Conservation (phyloP, 2,888 invertebrate genomes). For the Gordius sp. region DNA sequence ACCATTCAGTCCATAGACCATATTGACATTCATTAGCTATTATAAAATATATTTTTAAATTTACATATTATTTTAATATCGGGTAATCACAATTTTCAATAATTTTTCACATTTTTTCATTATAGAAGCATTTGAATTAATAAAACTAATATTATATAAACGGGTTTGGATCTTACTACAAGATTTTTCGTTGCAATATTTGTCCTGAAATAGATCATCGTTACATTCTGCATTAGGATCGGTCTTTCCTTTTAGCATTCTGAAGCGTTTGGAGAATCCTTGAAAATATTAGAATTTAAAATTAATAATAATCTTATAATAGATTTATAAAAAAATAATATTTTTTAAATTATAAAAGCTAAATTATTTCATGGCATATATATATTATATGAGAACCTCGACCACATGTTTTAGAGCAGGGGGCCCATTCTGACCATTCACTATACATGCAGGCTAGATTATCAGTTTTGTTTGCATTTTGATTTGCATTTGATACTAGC, state of each 20-base stretch:
- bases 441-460: neutral
- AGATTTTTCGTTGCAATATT: constrained; percentile 3
- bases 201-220: neutral
- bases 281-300: neutral
- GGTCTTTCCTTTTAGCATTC: neutral
- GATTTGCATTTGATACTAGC: neutral
- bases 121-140: neutral
- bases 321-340: neutral
- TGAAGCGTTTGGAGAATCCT: neutral
- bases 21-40: neutral
- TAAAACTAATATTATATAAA: neutral
- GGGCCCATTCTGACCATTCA: neutral
- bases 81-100: neutral
- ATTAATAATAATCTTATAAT: neutral
- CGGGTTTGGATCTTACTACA: no score
- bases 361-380: neutral
- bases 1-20: constrained; percentile 4
- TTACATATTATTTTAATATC: neutral
- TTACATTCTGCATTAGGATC: neutral
- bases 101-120: neutral
- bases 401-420: neutral
- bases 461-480: neutral
- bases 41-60: neutral
- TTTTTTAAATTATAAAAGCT: neutral
- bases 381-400: neutral